Base-by-base conservation (phyloP, 2,888 invertebrate genomes). In the Meghimatium bilineatum region DNA sequence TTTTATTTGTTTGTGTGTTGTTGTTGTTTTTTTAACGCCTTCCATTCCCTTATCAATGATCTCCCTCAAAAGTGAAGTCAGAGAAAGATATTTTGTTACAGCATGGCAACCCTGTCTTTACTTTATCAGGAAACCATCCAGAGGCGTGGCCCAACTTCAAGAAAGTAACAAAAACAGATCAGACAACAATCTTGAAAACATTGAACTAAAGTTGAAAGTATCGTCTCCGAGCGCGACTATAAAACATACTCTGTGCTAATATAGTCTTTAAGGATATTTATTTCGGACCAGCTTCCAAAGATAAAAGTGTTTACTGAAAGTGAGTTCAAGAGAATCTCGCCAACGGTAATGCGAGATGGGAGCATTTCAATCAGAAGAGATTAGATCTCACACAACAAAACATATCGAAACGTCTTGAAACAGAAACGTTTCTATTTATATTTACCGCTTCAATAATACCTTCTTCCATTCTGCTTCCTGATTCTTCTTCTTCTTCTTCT, bases 201-300 rank as follows among this genome's bases (percentile, higher is more conserved):
- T n/a, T 44, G 6, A 72, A 72, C n/a, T 12, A n/a, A 26, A 44
- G 12, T 12, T n/a, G 38, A 26, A n/a, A 29, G n/a, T 44, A 17
- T 26, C 2, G 23, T 10, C 17, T 12, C n/a, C 2, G 34, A 5
- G 44, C n/a, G n/a, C n/a, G 14, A 72, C 12, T 44, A 44, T 29
- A n/a, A 1, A 14, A 17, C 0, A 2, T 44, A 14, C 44, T 12
- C 14, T 81, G 74, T 81, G 44, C 74, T 60, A 29, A 44, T 2
- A 14, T 1, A 8, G 12, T 20, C 81, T 63, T 81, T 74, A 81
- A 81, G 63, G 29, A 12, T 72, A 81, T 81, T 63, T 5, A 60
- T 81, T 63, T 2, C 74, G n/a, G n/a, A 8, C 60, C 56, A 6
- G 49, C 49, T 71, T n/a, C n/a, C 14, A 49, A 56, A 71, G 69